Base-by-base conservation (phyloP, 2,888 invertebrate genomes). In the Lasiommata megera region DNA sequence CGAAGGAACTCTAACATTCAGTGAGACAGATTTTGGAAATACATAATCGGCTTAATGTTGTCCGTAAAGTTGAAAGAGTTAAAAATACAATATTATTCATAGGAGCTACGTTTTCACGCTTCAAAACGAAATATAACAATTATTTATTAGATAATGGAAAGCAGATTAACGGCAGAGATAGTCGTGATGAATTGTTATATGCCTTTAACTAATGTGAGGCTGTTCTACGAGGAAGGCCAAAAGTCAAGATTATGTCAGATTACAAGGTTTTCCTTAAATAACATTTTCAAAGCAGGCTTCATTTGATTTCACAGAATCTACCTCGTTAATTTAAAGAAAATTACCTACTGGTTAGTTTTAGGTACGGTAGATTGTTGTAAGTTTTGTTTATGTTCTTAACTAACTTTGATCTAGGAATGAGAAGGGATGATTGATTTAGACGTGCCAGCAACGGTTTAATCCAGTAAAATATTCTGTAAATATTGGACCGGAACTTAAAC, bases 401-500 rank as follows among this genome's bases (percentile, higher is more conserved):
- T 23, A 3, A 23, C 5, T 23, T 23, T 23, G 2, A 23, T 5
- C 23, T 5, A 23, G 5, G 23, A 2, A 28, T 28, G 28, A 5
- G 8, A 18, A 31, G 31, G 31, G 46, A 16, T 31, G 31, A 46
- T 46, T 31, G 31, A 46, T 11, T 0, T 14, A 12, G n/a, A 23
- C 11, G 1, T 18, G 40, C 40, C 18, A 28, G 14, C 28, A 29
- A 44, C 46, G 16, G 29, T 16, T 31, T 11, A 31, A 11, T n/a
- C 8, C 11, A 18, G n/a, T 46, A 46, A 29, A 16, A 14, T 46
- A 46, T 29, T 16, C 29, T 29, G 46, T 1, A 16, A 46, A 31
- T 31, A 46, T 46, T 46, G 16, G 46, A 31, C 46, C 46, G 46
- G 31, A 46, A 31, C 46, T 29, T 46, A 16, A 46, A 46, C 46